Evolutionary conservation across 1,140 invertebrate species (phyloP).

Genomic region (Gonioctena quinquepunctata): DNA sequence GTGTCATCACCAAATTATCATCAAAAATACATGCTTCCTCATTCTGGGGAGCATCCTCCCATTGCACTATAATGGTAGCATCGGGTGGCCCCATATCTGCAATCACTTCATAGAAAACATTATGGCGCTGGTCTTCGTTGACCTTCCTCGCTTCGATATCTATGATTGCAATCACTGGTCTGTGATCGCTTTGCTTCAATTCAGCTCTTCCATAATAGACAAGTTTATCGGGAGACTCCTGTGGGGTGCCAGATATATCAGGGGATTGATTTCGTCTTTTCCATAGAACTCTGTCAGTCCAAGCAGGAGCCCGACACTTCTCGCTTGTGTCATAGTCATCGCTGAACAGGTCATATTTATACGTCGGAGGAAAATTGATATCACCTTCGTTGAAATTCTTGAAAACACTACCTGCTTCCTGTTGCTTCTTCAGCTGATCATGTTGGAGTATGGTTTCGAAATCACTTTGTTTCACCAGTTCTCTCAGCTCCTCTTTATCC

Average conservation of each 20-base stretch:
- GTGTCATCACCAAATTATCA: conserved; percentile 71
- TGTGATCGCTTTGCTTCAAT: conserved; percentile 97
- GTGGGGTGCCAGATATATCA: conserved; percentile 58
- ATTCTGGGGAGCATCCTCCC: conserved; percentile 28
- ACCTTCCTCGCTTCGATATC: conserved; percentile 86
- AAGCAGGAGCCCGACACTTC: conserved; percentile 94
- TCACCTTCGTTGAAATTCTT: conserved; percentile 92
- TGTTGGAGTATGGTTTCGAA: conserved; percentile 76
- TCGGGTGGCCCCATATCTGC: conserved; percentile 90
- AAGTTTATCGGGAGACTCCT: conserved; percentile 69
- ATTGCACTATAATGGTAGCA: conserved; percentile 85
- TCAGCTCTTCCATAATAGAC: conserved; percentile 91
- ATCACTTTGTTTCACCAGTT: conserved; percentile 78
- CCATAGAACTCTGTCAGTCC: conserved; percentile 97
- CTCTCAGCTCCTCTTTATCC: conserved; percentile 92
- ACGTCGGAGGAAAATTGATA: conserved; percentile 93
- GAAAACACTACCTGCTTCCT: conserved; percentile 86
- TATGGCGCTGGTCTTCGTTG: conserved; percentile 71
- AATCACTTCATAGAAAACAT: conserved; percentile 84
- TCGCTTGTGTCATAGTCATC: conserved; percentile 99
- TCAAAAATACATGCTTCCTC: conserved; percentile 62
- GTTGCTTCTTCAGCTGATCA: conserved; percentile 89
- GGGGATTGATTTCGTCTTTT: conserved; percentile 74
- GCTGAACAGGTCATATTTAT: conserved; percentile 98
- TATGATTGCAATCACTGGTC: conserved; percentile 88